Percentiles rank a stretch among this genome's conserved stretches.
Conservation (phyloP, 2,113 vertebrate species). For the Phodopus roborovskii region DNA sequence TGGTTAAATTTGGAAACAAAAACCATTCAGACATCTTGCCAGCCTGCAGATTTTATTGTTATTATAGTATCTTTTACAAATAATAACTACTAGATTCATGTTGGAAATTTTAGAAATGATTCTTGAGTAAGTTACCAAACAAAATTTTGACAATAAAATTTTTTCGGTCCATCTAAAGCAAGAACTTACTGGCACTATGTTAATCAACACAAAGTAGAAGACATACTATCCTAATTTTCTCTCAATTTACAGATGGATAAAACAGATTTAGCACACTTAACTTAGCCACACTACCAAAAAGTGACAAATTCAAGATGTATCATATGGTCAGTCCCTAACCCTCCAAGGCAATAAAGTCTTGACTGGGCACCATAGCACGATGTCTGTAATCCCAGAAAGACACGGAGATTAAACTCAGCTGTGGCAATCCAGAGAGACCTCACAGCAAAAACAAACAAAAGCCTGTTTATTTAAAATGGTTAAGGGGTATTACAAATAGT, state of each 20-base stretch:
- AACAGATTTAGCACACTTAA: slow-evolving; percentile 36
- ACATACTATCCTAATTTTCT: not conserved
- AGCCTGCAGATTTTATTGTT: not conserved
- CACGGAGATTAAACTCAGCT: not conserved
- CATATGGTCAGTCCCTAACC: not conserved
- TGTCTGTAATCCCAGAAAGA: not conserved
- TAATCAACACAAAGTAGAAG: not conserved
- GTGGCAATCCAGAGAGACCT: not conserved
- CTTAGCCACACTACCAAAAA: not conserved
- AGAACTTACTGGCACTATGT: not conserved
- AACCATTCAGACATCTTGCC: not conserved
- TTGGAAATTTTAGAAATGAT: slow-evolving; percentile 17
- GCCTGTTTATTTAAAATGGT: not conserved
- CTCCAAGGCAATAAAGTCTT: slow-evolving; percentile 38
- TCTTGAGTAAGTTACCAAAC: slow-evolving; percentile 7
- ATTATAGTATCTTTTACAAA: slow-evolving; percentile 6
- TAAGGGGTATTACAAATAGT: too few relatives aligned
- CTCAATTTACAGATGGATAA: not conserved
- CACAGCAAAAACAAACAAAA: not conserved
- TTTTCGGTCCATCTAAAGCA: slow-evolving; percentile 26
- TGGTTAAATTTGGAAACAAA: not conserved
- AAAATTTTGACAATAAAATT: slow-evolving; percentile 9
- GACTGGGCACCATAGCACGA: not conserved
- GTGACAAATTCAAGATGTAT: not conserved
- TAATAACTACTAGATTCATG: not conserved